Conservation (phyloP, 2,888 invertebrate genomes). For the Agrotis segetum region DNA sequence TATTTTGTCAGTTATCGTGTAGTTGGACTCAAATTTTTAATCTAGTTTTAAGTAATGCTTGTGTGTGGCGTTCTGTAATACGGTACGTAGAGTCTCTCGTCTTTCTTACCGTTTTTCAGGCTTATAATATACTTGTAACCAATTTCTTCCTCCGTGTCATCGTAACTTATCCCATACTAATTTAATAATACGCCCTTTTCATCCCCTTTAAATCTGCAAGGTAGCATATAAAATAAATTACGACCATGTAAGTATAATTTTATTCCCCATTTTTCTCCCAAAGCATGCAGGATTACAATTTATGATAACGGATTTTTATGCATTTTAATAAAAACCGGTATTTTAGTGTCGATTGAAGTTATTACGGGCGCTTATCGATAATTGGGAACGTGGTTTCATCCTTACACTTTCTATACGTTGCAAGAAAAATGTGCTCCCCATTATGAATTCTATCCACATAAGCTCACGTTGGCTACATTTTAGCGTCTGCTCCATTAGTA, state of each 20-base stretch:
- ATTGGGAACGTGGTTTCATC: constrained; percentile 70
- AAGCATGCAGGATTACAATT: constrained; percentile 63
- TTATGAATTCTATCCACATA: constrained; percentile 56
- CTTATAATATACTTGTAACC: not conserved
- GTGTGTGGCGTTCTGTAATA: too few species aligned
- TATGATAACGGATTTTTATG: constrained; percentile 65
- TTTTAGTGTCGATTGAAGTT: constrained; percentile 55
- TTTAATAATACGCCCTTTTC: constrained; percentile 51
- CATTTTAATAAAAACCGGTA: constrained; percentile 65
- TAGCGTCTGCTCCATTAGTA: constrained; percentile 45
- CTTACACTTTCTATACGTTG: constrained; percentile 49
- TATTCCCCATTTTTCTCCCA: constrained; percentile 58
- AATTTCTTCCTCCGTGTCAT: constrained; percentile 1
- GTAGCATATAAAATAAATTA: constrained; percentile 57
- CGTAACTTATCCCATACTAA: constrained; percentile 27
- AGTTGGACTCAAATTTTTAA: too few species aligned
- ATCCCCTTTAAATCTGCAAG: constrained; percentile 43
- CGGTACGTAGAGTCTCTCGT: too few species aligned
- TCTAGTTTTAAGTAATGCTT: too few species aligned
- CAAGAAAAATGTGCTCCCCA: constrained; percentile 55
- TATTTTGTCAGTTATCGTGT: too few species aligned
- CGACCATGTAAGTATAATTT: constrained; percentile 56
- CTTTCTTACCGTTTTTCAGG: not conserved
- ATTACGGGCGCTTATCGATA: constrained; percentile 71
- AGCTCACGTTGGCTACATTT: constrained; percentile 55